A percentile compares a stretch with the other conserved stretches of the same genome.
These are phyloP conservation scores for Hymenopus coronatus DNA, from an alignment of 2,888 invertebrate genomes.

Conservation along the genomic window DNA sequence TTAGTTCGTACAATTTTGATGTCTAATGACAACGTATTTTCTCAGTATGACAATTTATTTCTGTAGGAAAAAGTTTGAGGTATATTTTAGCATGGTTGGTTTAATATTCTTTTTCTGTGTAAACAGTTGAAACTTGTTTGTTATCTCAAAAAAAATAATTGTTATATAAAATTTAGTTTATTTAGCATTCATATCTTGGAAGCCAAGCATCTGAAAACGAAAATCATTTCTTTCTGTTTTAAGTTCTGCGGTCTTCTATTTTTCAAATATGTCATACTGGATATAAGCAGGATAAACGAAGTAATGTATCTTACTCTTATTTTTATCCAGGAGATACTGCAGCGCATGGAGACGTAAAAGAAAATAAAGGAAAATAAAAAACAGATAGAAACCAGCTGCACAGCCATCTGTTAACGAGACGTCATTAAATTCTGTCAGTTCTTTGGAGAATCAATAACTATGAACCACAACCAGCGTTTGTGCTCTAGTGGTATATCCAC, in stretches of 20 bases:
- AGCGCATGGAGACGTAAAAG: neutral
- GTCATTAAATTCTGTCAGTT: neutral
- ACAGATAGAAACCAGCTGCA: neutral
- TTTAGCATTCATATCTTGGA: no score
- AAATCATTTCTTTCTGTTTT: neutral
- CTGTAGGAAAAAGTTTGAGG: no score
- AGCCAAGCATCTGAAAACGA: neutral
- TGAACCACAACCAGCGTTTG: neutral
- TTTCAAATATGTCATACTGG: neutral
- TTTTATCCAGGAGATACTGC: neutral
- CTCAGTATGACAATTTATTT: no score
- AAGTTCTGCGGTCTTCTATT: neutral
- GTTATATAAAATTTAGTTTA: no score
- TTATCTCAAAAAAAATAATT: no score
- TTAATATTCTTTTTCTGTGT: no score
- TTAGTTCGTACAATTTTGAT: no score
- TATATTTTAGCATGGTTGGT: no score
- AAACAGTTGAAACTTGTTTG: no score
- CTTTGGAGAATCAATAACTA: neutral
- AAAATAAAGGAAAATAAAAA: neutral
- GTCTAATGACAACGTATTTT: no score
- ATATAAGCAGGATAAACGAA: neutral
- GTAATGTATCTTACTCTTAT: neutral
- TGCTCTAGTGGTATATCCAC: neutral
- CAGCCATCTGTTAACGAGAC: neutral